Base-by-base conservation (phyloP, 2,888 invertebrate species). In the Andrena trimmerana region DNA sequence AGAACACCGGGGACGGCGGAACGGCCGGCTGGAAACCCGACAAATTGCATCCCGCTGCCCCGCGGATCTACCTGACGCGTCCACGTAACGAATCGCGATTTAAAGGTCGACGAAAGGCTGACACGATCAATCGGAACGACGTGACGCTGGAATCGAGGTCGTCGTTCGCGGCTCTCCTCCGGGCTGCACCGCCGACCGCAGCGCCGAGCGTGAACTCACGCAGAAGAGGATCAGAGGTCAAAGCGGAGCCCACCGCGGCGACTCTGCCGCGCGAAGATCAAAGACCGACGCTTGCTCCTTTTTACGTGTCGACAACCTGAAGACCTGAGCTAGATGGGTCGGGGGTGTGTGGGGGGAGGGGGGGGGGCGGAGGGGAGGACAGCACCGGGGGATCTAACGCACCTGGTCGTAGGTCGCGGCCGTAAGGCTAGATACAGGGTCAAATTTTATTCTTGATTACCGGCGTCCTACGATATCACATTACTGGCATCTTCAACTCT, bases 211-310 rank as follows among this genome's bases (percentile, higher is more conserved):
- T 54, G 85, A 87, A 78, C 74, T 71, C 83, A 77, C 75, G 74
- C 85, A 85, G 73, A 63, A 73, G 48, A 29, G 73, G 80, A 54
- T 87, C 72, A 83, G 57, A 81, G 87, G 83, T 87, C 85, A 66
- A 75, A 69, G 59, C 27, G 60, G 59, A 78, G 78, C 71, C 74
- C 71, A 77, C 67, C 74, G 54, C 79, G 52, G 48, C 67, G 68
- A 78, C 75, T 78, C 67, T 36, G 57, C 42, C 42, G 62, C 79
- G 84, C 86, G 10, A 80, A 78, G 83, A 87, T 87, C 85, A 87
- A 87, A 87, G 86, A 76, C 78, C 80, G 33, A n/a, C 20, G 71
- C 73, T 67, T 33, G 68, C 77, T 74, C 52, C 59, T 81, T 82
- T 81, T 86, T 71, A 77, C 29, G 60, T 65, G 78, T 60, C 82